Percentiles rank a stretch among this genome's conserved stretches.
These are phyloP conservation scores for Pantherophis guttatus DNA, from an alignment of 2,113 vertebrate genomes.

Conservation along the genomic window DNA sequence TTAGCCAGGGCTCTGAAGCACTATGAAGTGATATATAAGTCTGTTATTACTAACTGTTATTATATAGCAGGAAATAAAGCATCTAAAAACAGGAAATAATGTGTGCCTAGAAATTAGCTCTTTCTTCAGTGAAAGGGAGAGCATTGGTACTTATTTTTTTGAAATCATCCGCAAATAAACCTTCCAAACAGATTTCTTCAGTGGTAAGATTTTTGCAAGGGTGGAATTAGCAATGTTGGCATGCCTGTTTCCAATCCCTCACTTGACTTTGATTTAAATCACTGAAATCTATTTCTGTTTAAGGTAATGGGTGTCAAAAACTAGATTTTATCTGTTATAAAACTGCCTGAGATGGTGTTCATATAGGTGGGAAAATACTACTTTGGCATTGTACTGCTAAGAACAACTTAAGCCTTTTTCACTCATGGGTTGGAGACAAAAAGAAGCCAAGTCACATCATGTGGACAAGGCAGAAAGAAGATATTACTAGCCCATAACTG, in stretches of 20 bases:
- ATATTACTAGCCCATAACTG: neutral
- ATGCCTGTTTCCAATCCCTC: neutral
- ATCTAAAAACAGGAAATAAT: fast-evolving
- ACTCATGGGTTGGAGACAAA: neutral
- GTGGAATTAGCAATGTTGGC: neutral
- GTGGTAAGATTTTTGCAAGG: neutral
- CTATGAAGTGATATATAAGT: too few species aligned
- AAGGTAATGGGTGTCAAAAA: neutral
- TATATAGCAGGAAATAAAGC: constrained; percentile 21
- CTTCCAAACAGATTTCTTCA: neutral
- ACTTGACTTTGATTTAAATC: neutral
- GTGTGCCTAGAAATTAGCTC: neutral
- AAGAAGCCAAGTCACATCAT: neutral
- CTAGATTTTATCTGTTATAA: neutral
- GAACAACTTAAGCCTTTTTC: neutral
- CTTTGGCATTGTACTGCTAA: neutral
- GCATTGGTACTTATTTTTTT: neutral
- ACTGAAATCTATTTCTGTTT: neutral
- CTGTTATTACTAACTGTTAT: too few species aligned
- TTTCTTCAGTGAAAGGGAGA: neutral
- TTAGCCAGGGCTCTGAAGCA: too few species aligned
- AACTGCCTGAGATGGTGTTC: neutral
- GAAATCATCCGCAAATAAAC: neutral
- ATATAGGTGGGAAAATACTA: neutral
- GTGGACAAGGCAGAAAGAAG: neutral